Percentiles rank a stretch among this genome's conserved stretches.
Conservation (phyloP, 1,140 invertebrate species). For the Rhagoletis zephyria region DNA sequence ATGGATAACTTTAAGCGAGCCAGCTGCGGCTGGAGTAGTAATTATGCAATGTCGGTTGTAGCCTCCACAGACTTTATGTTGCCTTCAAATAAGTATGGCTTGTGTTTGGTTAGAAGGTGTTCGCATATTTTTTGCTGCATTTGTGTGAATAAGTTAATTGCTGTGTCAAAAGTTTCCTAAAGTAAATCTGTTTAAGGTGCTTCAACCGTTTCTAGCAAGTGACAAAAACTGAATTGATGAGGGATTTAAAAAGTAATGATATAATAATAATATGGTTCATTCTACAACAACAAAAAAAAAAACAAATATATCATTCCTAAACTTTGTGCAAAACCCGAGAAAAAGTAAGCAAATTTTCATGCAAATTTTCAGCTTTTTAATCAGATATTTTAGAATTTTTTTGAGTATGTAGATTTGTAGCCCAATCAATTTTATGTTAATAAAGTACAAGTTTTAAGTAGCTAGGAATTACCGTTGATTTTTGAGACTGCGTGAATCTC, state of each 20-base stretch:
- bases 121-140: background rate
- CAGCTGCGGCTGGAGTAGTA: background rate
- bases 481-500: too few relatives aligned
- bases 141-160: slow-evolving; percentile 8
- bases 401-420: too few relatives aligned
- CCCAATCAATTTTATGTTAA: too few relatives aligned
- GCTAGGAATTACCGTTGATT: too few relatives aligned
- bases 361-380: too few relatives aligned
- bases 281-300: too few relatives aligned
- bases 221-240: background rate
- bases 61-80: background rate
- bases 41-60: background rate
- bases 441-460: too few relatives aligned
- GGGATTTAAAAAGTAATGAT: background rate
- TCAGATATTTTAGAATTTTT: too few relatives aligned
- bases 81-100: background rate
- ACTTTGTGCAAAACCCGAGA: too few relatives aligned
- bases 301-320: too few relatives aligned
- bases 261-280: too few relatives aligned
- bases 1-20: background rate
- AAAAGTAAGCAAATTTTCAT: too few relatives aligned
- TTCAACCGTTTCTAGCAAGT: background rate
- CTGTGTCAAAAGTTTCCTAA: background rate
- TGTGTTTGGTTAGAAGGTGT: background rate
- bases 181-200: background rate